Evolutionary conservation across 2,113 vertebrate genomes (phyloP).

Genomic region (Phasianus colchicus): DNA sequence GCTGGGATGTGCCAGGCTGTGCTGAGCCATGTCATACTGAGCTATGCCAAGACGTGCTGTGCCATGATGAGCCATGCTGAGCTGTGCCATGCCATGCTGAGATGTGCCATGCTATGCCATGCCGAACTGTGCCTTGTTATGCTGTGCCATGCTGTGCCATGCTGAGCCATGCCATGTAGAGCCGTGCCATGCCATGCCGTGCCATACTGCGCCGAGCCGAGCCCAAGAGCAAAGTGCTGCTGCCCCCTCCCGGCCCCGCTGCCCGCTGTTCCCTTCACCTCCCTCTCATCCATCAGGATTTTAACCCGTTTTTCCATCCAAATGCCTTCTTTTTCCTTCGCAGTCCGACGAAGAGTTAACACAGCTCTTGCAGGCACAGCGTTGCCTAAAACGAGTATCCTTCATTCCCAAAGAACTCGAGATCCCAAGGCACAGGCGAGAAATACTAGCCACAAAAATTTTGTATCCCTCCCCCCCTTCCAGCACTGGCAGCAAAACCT

Average conservation of each 20-base stretch:
- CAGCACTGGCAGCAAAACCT: conserved; percentile 45
- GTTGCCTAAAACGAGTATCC: not conserved
- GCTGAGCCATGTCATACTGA: not conserved
- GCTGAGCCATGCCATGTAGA: no score
- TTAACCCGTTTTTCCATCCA: not conserved
- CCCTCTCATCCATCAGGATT: not conserved
- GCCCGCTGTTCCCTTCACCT: not conserved
- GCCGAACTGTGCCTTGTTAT: no score
- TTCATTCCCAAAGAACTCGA: not conserved
- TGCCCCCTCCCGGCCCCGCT: conserved; percentile 50
- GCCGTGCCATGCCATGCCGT: no score
- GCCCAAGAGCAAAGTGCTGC: conserved; percentile 57
- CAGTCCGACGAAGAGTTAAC: not conserved
- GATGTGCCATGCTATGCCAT: no score
- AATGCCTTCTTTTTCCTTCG: not conserved
- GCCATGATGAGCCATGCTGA: no score
- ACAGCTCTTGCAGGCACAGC: not conserved
- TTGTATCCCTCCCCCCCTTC: conserved; percentile 18
- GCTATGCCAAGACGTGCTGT: no score
- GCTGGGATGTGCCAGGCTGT: not conserved
- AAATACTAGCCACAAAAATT: conserved; percentile 7
- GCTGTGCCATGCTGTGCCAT: no score
- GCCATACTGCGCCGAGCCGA: no score
- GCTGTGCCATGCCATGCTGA: no score
- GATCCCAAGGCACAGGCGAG: not conserved